Evolutionary conservation across 2,113 vertebrate species (phyloP).

Genomic region (Mesitornis unicolor): DNA sequence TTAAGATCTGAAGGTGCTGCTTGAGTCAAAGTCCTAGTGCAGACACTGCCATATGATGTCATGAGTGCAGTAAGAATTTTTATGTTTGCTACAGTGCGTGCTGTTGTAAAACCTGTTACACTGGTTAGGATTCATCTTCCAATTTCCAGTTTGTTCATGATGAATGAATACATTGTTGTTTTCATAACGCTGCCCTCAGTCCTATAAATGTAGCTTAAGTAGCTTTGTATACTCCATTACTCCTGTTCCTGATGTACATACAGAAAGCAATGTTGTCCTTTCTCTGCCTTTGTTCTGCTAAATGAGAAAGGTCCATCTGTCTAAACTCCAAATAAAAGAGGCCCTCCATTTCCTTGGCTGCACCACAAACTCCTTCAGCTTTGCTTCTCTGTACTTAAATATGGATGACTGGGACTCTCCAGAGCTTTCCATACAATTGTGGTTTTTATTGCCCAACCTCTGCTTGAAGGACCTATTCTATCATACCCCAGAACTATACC

Average conservation of each 20-base stretch:
- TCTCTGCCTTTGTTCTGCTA: not conserved
- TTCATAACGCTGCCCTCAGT: not conserved
- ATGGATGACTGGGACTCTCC: not conserved
- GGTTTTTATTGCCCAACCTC: not conserved
- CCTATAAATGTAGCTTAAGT: not conserved
- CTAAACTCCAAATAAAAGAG: not conserved
- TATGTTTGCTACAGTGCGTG: not conserved
- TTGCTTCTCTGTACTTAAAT: not conserved
- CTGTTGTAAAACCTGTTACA: not conserved
- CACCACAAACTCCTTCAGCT: not conserved
- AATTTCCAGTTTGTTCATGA: not conserved
- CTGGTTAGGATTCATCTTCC: not conserved
- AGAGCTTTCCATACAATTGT: not conserved
- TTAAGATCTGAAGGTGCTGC: not conserved
- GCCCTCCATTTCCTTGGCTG: not conserved
- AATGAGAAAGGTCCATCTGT: not conserved
- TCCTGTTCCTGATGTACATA: not conserved
- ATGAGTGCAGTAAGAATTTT: not conserved
- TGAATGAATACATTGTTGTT: not conserved
- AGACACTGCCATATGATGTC: not conserved
- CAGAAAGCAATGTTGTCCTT: not conserved
- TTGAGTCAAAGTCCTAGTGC: not conserved
- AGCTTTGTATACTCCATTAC: not conserved
- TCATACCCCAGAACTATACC: not conserved
- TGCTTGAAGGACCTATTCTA: not conserved